Evolutionary conservation across 1,140 invertebrate species (phyloP).

Genomic region (Drosophila cardini): DNA sequence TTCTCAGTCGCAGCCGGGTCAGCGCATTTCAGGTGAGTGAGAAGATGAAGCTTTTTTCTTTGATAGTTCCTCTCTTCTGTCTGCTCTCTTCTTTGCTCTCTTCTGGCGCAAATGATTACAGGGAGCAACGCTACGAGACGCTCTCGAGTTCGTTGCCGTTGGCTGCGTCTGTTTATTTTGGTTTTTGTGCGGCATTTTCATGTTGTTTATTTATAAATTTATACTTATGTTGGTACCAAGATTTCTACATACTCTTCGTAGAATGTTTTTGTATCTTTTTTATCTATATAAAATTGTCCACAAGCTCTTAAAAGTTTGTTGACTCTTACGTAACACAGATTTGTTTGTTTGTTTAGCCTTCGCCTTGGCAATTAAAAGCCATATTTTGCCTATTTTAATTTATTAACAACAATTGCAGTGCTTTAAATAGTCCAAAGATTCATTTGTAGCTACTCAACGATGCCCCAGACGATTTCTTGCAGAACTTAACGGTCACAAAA

Average conservation of each 20-base stretch:
- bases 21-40: conserved; percentile 66
- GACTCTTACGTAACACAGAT: conserved; percentile 67
- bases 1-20: conserved; percentile 47
- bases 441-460: conserved; percentile 9
- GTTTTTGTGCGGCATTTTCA: conserved; percentile 65
- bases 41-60: conserved; percentile 26
- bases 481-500: conserved; percentile 45
- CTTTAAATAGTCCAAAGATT: conserved; percentile 11
- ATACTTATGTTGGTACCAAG: conserved; percentile 25
- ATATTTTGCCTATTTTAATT: conserved; percentile 52
- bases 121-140: conserved; percentile 19
- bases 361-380: conserved; percentile 50
- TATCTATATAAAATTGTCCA: conserved; percentile 22
- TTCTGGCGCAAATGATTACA: conserved; percentile 22
- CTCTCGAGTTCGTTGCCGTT: conserved; percentile 52
- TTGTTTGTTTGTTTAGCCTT: conserved; percentile 51
- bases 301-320: conserved; percentile 70
- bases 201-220: conserved; percentile 68
- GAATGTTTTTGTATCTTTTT: conserved; percentile 4
- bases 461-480: conserved; percentile 11
- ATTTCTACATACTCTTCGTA: background rate
- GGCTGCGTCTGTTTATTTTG: conserved; percentile 70
- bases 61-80: background rate
- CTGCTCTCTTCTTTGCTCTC: background rate
- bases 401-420: conserved; percentile 64